Base-by-base conservation (phyloP, 2,797 vertebrate species). In the Ctenochaetus hawaiiensis region DNA sequence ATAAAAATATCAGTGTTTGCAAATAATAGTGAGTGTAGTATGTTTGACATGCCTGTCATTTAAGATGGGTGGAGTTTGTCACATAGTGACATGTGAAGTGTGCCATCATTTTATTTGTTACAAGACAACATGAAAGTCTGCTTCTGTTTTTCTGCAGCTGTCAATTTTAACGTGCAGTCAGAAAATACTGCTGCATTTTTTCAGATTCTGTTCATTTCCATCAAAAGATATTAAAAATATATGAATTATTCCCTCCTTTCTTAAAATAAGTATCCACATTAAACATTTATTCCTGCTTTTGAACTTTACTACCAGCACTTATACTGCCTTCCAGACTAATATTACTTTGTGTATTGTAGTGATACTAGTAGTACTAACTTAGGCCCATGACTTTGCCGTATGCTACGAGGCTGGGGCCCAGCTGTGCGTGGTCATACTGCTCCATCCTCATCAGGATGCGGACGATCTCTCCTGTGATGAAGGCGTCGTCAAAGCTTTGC, bases 311-410 rank as follows among this genome's bases (percentile, higher is more conserved):
- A 30, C 13, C 5, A 44, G 2, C 34, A 5, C 34, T 39, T 20
- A 11, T 37, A 14, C 8, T 54, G 34, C 2, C 53, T 20, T 10
- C 2, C 20, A 18, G 39, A 48, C 22, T 22, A 16, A 44, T 47
- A n/a, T 22, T 9, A 49, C 4, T 16, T 1, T 8, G 13, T 48
- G 8, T 47, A 1, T 67, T 34, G 13, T 44, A 49, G 65, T 49
- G 43, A 48, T 17, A 53, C n/a, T 13, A 74, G 48, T 1, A 52
- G 59, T 9, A 73, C 22, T 88, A 61, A 95, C 94, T 88, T 20
- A 92, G 74, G 57, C 94, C 95, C 94, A 94, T 92, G 85, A 95
- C 86, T 86, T 91, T 94, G 34, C 90, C 94, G 30, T 94, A 80
- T 7, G 90, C 91, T 5, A 89, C 88, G 20, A 95, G 87, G 76